A percentile compares a stretch with the other conserved stretches of the same genome.
Evolutionary conservation across 2,888 invertebrate species (phyloP).

Genomic region (Cosmopolites sordidus): DNA sequence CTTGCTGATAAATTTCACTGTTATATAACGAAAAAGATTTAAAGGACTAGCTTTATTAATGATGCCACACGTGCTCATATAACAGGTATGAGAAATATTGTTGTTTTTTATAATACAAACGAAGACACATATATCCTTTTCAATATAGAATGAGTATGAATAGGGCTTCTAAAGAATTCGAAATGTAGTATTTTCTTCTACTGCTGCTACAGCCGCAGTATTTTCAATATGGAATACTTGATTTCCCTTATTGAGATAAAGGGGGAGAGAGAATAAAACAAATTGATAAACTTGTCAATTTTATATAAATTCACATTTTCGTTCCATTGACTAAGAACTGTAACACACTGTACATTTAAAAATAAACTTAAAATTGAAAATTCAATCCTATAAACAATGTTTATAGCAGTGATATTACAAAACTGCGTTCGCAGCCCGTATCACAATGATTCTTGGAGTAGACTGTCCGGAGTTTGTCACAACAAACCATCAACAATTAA

Average conservation of each 20-base stretch:
- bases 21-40: too few species aligned
- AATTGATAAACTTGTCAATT: conserved; percentile 44
- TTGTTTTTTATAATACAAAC: too few species aligned
- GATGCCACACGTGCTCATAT: too few species aligned
- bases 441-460: conserved; percentile 37
- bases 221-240: too few species aligned
- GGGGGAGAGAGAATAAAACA: conserved; percentile 29
- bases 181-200: too few species aligned
- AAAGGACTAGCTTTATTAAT: too few species aligned
- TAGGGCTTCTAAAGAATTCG: too few species aligned
- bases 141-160: too few species aligned
- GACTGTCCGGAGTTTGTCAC: conserved; percentile 35
- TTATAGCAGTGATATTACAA: conserved; percentile 37
- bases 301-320: conserved; percentile 50
- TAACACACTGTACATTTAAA: conserved; percentile 51
- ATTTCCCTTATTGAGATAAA: not conserved
- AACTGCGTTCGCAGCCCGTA: conserved; percentile 31
- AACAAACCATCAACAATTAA: conserved; percentile 33
- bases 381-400: conserved; percentile 34
- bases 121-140: too few species aligned
- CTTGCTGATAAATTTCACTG: too few species aligned
- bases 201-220: too few species aligned
- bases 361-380: conserved; percentile 47
- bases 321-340: conserved; percentile 49
- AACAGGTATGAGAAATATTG: too few species aligned